These are phyloP conservation scores for Laothoe populi DNA, from an alignment of 2,888 invertebrate genomes.

Conservation along the genomic window DNA sequence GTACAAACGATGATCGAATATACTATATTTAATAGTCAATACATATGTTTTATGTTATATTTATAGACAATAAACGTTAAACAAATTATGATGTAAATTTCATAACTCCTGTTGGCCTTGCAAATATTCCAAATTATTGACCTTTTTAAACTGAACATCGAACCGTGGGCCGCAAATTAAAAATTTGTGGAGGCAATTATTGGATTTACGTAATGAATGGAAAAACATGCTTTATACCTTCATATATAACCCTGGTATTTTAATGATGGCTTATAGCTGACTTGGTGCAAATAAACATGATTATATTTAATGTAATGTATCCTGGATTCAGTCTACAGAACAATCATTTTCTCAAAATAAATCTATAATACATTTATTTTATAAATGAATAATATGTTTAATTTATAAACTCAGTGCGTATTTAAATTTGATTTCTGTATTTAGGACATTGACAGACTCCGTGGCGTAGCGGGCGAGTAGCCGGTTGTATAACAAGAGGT, in stretches of 20 bases:
- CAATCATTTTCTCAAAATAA: no score
- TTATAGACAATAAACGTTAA: background rate
- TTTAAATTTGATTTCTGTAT: no score
- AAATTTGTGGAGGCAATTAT: slow-evolving; percentile 53
- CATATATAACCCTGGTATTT: background rate
- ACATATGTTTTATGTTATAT: background rate
- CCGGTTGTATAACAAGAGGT: no score
- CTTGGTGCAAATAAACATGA: no score
- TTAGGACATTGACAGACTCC: no score
- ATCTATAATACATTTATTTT: no score
- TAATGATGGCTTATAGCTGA: no score
- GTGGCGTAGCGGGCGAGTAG: no score
- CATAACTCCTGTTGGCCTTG: slow-evolving; percentile 6
- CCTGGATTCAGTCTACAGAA: no score
- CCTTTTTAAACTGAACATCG: slow-evolving; percentile 39
- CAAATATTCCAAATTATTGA: slow-evolving; percentile 11
- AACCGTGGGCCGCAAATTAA: slow-evolving; percentile 47
- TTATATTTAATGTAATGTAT: no score
- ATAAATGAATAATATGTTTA: no score
- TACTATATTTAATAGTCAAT: background rate
- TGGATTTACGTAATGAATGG: slow-evolving; percentile 51
- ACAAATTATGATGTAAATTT: background rate
- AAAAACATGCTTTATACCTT: background rate
- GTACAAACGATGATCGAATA: slow-evolving; percentile 3
- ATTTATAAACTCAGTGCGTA: no score